These are phyloP conservation scores for Salticus scenicus DNA, from an alignment of 2,888 invertebrate genomes.

Conservation along the genomic window DNA sequence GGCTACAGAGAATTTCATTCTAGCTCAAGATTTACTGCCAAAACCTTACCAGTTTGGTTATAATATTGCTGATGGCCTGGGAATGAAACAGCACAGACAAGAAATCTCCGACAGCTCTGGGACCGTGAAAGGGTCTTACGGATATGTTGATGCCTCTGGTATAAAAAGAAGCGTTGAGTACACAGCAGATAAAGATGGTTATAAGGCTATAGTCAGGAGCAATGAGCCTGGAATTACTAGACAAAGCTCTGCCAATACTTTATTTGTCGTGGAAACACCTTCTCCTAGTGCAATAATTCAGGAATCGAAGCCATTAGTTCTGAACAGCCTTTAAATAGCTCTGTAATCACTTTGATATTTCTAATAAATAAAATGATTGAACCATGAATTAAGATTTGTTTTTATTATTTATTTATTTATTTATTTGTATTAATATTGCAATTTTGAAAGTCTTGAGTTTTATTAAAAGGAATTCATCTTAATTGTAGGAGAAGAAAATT, in stretches of 20 bases:
- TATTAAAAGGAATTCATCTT: too few relatives aligned
- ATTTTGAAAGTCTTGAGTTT: too few relatives aligned
- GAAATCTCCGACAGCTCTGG: slow-evolving; percentile 32
- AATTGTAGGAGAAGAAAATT: too few relatives aligned
- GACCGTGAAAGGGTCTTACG: slow-evolving; percentile 36
- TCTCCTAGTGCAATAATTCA: slow-evolving; percentile 21
- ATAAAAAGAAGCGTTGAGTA: slow-evolving; percentile 50
- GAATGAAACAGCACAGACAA: slow-evolving; percentile 28
- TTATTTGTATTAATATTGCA: too few relatives aligned
- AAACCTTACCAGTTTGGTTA: not conserved
- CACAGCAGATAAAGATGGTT: slow-evolving; percentile 39
- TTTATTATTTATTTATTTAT: too few relatives aligned
- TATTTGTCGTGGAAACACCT: slow-evolving; percentile 5
- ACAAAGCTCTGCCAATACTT: slow-evolving; percentile 18
- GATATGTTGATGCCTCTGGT: slow-evolving; percentile 32
- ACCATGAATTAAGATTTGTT: too few relatives aligned
- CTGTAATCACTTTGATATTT: too few relatives aligned
- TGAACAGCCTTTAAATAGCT: not conserved
- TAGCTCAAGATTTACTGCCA: not conserved
- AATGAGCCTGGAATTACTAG: slow-evolving; percentile 43
- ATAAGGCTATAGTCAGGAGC: slow-evolving; percentile 37
- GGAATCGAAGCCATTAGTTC: not conserved
- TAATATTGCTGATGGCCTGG: not conserved
- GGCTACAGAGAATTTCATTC: too few relatives aligned
- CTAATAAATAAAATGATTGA: too few relatives aligned